Base-by-base conservation (phyloP, 1,140 invertebrate species). In the Drosophila burlai region DNA sequence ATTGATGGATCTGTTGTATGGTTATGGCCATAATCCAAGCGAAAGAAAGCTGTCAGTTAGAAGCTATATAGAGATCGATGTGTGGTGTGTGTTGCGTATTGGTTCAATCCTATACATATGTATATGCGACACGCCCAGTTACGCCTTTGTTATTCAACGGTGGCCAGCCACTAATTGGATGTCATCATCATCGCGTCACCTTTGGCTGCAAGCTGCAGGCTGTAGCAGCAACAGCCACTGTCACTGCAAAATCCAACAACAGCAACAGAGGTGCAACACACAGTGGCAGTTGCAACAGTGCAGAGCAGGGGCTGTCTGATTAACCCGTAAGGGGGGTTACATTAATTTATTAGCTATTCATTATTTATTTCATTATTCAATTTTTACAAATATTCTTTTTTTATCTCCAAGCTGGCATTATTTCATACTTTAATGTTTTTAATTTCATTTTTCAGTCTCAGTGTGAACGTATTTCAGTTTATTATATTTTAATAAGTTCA, bases 131-230 rank as follows among this genome's bases (percentile, higher is more conserved):
- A 34, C 58, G 40, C 40, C 63, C 63, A 2, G 24, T 16, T 49
- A 16, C 46, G 46, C 46, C 58, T 55, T 21, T 24, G 68, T 74
- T 74, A 74, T 73, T 43, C 68, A 74, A 61, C 52, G 42, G 29
- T 49, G 67, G 66, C 43, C 69, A 60, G 16, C 36, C 26, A 57
- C 26, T 57, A 71, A 59, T 73, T 60, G 67, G 69, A 73, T 74
- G 71, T 74, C 71, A 74, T 73, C 71, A 73, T 73, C 71, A 52
- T 74, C 26, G 68, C 26, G 68, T 73, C 71, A 74, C 71, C 71
- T 74, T 73, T 74, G 71, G 26, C 49, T 68, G 67, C 64, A 67
- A 50, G 16, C n/a, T 67, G 67, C 31, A 66, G 26, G 38, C 11
- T 15, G 38, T 38, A 6, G 13, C 36, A 31, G 21, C 55, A 24